These are phyloP conservation scores for Venusia cambrica DNA, from an alignment of 2,888 invertebrate species.

Conservation along the genomic window DNA sequence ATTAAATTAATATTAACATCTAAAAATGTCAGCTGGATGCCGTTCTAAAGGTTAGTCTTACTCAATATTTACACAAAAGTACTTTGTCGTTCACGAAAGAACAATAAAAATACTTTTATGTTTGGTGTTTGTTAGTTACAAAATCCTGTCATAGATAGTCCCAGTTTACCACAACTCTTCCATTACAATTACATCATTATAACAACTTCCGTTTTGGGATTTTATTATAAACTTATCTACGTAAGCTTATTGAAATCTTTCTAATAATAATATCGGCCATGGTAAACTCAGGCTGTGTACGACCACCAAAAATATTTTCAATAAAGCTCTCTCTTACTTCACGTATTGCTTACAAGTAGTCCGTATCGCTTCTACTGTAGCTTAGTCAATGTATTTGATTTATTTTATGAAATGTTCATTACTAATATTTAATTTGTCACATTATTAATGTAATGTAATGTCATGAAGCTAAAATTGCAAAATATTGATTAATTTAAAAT, in stretches of 20 bases:
- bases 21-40: constrained; percentile 25
- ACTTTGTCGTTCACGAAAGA: constrained; percentile 10
- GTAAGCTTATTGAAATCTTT: no score
- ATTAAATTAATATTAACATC: constrained; percentile 13
- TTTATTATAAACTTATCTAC: no score
- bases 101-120: constrained; percentile 11
- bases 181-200: no score
- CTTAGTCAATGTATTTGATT: no score
- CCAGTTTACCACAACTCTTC: constrained; percentile 12
- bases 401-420: no score
- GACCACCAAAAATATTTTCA: constrained; percentile 8
- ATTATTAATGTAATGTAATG: no score
- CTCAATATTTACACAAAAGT: constrained; percentile 16
- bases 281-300: constrained; percentile 11
- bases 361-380: constrained; percentile 4
- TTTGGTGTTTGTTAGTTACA: constrained; percentile 20
- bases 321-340: constrained; percentile 23
- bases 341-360: constrained; percentile 9
- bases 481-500: no score
- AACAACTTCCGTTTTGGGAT: no score
- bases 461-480: no score
- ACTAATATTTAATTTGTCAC: no score
- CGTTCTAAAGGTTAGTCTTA: constrained; percentile 25
- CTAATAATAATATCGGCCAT: no score
- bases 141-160: constrained; percentile 11